Base-by-base conservation (phyloP, 1,140 invertebrate species). In the Hormaphis cornu region DNA sequence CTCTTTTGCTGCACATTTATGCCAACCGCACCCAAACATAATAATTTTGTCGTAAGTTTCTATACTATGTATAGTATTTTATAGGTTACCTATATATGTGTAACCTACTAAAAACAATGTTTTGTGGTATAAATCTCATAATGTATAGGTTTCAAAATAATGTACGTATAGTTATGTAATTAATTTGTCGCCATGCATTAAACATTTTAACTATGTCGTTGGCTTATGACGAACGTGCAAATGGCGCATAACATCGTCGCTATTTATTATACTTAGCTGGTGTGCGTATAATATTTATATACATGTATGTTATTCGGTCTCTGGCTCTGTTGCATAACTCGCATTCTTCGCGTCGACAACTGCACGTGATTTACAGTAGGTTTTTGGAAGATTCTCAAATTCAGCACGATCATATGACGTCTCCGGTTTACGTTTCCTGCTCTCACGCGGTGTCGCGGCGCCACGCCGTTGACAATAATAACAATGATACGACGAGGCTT, bases 371-470 rank as follows among this genome's bases (percentile, higher is more conserved):
- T 20, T 37, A 22, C 37, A n/a, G 12, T 12, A n/a, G n/a, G 53
- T 37, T 56, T 56, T 56, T 56, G 53, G 53, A 56, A 20, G 18
- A 37, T 56, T 56, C 30, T 33, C 53, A 56, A 56, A 24, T 56
- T 20, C 20, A 10, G 44, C 12, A n/a, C 44, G 33, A 22, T 54
- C 20, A 20, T 20, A n/a, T n/a, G n/a, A n/a, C n/a, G 53, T 56
- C 0, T 35, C 16, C 12, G 9, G 33, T 54, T 54, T 54, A 54
- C 14, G n/a, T n/a, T n/a, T n/a, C n/a, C n/a, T n/a, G n/a, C n/a
- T n/a, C n/a, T n/a, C n/a, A 53, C 26, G 26, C 20, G 16, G 3
- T 24, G 10, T 4, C 30, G 16, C 28, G n/a, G n/a, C n/a, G n/a
- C n/a, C n/a, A n/a, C n/a, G 16, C 30, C 48, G 16, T 37, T 35